Evolutionary conservation across 2,888 invertebrate species (phyloP).

Genomic region (Brachylomia viminalis): DNA sequence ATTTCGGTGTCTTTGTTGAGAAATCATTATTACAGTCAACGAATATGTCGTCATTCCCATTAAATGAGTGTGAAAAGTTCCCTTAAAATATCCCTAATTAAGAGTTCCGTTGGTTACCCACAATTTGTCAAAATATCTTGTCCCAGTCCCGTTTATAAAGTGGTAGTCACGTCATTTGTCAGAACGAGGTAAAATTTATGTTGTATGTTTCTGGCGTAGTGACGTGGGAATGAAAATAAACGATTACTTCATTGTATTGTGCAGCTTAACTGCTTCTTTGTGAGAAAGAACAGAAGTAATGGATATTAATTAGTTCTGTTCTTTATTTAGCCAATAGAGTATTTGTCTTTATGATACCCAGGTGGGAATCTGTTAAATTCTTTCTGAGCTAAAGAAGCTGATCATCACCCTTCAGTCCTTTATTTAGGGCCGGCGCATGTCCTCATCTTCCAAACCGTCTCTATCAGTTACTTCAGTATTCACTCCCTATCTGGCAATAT

Average conservation of each 20-base stretch:
- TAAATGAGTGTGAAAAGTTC: not conserved
- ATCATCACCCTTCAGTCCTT: not conserved
- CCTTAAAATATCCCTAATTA: constrained; percentile 26
- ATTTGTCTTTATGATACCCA: constrained; percentile 1
- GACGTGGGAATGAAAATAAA: constrained; percentile 47
- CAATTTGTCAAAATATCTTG: constrained; percentile 35
- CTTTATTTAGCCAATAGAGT: not conserved
- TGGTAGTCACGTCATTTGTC: constrained; percentile 47
- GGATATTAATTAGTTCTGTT: not conserved
- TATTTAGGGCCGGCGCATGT: not conserved
- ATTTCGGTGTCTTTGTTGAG: not conserved
- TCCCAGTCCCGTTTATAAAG: constrained; percentile 13
- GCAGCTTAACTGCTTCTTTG: not conserved
- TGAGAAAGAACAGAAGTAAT: not conserved
- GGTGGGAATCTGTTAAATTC: not conserved
- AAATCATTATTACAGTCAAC: not conserved
- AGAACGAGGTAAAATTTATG: constrained; percentile 43
- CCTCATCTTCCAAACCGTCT: not conserved
- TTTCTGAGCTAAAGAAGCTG: not conserved
- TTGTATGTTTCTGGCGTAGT: constrained; percentile 44
- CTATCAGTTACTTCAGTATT: not conserved
- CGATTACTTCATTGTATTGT: constrained; percentile 23
- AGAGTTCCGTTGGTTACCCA: constrained; percentile 6
- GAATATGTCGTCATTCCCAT: not conserved
- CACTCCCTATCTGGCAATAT: too few species aligned